Conservation (phyloP, 2,797 vertebrate genomes). For the Melopsittacus undulatus region DNA sequence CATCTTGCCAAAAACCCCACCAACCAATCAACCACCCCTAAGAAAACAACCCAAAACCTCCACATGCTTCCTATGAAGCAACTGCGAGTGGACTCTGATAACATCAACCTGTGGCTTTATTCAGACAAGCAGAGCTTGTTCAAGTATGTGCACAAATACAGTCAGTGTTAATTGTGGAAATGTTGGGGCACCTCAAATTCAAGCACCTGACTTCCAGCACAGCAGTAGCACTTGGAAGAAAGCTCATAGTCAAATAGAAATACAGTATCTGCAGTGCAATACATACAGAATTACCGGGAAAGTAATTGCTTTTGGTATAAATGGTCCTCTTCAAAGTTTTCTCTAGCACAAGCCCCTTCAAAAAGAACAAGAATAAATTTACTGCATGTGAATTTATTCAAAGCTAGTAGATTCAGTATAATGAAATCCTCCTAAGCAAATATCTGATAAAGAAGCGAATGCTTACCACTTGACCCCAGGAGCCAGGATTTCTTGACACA, state of each 20-base stretch:
- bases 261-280: conserved; percentile 68
- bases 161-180: neutral
- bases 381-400: conserved; percentile 76
- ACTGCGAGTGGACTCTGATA: neutral
- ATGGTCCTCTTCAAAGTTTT: conserved; percentile 74
- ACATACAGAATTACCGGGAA: conserved; percentile 76
- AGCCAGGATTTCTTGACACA: conserved; percentile 59
- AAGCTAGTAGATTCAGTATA: conserved; percentile 74
- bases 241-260: conserved; percentile 72
- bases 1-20: neutral
- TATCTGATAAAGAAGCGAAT: conserved; percentile 76
- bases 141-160: neutral
- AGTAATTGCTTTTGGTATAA: conserved; percentile 82
- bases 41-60: neutral
- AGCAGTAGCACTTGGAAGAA: conserved; percentile 46
- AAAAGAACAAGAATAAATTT: conserved; percentile 74
- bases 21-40: neutral
- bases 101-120: neutral
- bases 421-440: conserved; percentile 78
- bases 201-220: conserved; percentile 17
- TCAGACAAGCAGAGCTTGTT: neutral
- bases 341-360: conserved; percentile 68
- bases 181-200: neutral
- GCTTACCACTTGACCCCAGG: conserved; percentile 70
- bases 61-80: neutral